phyloP scores from a whole-genome alignment of 2,888 invertebrate genomes.

The Nomada flava region DNA sequence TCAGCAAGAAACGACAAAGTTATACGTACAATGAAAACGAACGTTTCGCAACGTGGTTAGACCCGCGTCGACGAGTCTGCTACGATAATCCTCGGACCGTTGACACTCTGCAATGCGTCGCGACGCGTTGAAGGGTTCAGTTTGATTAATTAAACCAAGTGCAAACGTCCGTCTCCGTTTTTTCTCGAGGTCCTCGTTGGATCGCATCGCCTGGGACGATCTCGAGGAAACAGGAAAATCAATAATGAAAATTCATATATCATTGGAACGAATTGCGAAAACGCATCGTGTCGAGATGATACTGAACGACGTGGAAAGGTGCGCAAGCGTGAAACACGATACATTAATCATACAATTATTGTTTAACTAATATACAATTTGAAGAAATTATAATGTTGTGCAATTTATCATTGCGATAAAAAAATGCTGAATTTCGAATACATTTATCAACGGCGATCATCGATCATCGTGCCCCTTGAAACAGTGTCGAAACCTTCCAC shows the following conservation, averaged over 20 bases:
- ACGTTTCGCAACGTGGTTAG: neutral
- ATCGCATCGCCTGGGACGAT: neutral
- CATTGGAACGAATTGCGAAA: neutral
- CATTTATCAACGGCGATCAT: constrained; percentile 29
- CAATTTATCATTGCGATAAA: neutral
- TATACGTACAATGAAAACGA: constrained; percentile 47
- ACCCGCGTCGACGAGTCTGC: constrained; percentile 18
- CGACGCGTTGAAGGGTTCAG: constrained; percentile 15
- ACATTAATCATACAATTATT: neutral
- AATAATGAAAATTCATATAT: neutral
- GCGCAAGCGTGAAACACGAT: neutral
- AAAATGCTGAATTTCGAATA: neutral
- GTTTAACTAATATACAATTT: neutral
- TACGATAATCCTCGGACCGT: constrained; percentile 24
- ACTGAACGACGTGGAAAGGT: neutral
- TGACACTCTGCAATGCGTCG: constrained; percentile 8
- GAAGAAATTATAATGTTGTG: neutral
- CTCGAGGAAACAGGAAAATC: neutral
- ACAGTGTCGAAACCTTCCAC: constrained; percentile 5
- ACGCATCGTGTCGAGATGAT: neutral
- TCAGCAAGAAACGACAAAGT: constrained; percentile 45
- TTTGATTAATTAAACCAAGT: constrained; percentile 22
- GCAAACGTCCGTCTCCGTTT: neutral
- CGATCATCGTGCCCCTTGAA: constrained; percentile 23
- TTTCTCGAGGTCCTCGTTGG: neutral